Evolutionary conservation across 2,113 vertebrate genomes (phyloP).

Genomic region (Xenopus laevis): DNA sequence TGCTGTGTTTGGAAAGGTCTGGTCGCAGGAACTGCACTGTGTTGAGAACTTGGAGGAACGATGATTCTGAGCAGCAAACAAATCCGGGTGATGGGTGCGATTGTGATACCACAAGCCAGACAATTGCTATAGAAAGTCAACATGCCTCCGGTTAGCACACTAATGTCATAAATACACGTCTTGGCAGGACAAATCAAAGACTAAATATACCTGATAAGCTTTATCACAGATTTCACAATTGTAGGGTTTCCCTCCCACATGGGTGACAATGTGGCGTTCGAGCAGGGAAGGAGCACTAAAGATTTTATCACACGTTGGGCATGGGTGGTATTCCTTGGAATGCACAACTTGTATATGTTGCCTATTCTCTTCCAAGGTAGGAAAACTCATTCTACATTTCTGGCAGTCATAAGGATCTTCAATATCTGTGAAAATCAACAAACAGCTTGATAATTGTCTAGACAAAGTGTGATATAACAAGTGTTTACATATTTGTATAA

Average conservation of each 20-base stretch:
- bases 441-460: not conserved
- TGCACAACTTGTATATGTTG: conserved; percentile 78
- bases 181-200: too few relatives aligned
- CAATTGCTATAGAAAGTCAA: conserved; percentile 70
- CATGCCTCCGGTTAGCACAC: not conserved
- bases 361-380: conserved; percentile 75
- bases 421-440: conserved; percentile 59
- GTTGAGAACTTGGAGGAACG: conserved; percentile 72
- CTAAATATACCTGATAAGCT: conserved; percentile 73
- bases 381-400: conserved; percentile 84
- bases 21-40: conserved; percentile 79
- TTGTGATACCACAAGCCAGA: conserved; percentile 93
- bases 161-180: too few relatives aligned
- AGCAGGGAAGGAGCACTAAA: conserved; percentile 72
- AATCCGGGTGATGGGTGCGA: conserved; percentile 79
- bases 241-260: conserved; percentile 76
- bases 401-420: conserved; percentile 82
- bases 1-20: conserved; percentile 69
- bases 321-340: conserved; percentile 78
- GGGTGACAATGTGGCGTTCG: conserved; percentile 74
- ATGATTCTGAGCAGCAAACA: conserved; percentile 74
- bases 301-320: conserved; percentile 73
- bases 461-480: not conserved
- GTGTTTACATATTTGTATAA: too few relatives aligned
- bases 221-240: conserved; percentile 85